Base-by-base conservation (phyloP, 1,140 invertebrate species). In the Thalassaphorura encarpata region DNA sequence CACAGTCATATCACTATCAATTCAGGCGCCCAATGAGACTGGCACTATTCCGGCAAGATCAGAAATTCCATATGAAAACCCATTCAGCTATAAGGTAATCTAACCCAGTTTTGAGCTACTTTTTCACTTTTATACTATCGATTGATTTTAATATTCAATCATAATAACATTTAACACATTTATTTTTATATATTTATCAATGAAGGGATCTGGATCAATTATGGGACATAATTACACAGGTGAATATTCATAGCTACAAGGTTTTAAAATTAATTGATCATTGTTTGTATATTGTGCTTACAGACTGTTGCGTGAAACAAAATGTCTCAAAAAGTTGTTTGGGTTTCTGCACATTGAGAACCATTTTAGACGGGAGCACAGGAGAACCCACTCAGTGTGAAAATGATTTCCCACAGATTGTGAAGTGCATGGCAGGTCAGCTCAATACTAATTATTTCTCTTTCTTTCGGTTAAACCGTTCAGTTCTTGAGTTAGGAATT, bases 341-440 rank as follows among this genome's bases (percentile, higher is more conserved):
- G 39, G 84, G 84, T 27, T 88, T 87, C 66, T 89, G 85, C 70
- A 85, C 81, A 62, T 80, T 89, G n/a, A 80, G 85, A 66, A 85
- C 82, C 58, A 87, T 87, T 47, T 67, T 88, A 16, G 83, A 87
- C 67, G 83, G 84, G 39, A 80, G 73, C n/a, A 84, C 83, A 0
- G 83, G 84, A 8, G 83, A 87, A 68, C 83, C 85, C 1, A 83
- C 85, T 66, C 76, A 81, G 21, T 89, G 86, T 63, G 84, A 87
- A 69, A 70, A 75, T 27, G 83, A 87, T 66, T 84, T 89, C 63
- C 81, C 83, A 1, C 71, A 76, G 36, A 88, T 89, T 56, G 84
- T 87, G 15, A 78, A 73, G 53, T 79, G 77, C 63, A 76, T 78
- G 70, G 75, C 77, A 66, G 76, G 75, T 77, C 63, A 66, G 33